These are phyloP conservation scores for Ditylenchus dipsaci DNA, from an alignment of 1,140 invertebrate genomes.

Conservation along the genomic window DNA sequence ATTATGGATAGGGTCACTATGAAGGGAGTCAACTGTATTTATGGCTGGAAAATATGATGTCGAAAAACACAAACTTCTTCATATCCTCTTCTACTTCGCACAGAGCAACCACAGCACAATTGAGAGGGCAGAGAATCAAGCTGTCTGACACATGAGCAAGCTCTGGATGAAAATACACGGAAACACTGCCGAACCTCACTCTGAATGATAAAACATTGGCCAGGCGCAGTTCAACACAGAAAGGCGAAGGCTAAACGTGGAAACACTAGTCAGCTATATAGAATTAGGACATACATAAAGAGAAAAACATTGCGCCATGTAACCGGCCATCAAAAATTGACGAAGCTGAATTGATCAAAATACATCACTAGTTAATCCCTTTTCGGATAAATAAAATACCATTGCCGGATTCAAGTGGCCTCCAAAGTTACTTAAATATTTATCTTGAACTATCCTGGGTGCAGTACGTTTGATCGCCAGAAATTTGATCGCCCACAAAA, in stretches of 20 bases:
- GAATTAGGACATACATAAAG: not conserved
- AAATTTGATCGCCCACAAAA: too few relatives aligned
- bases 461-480: too few relatives aligned
- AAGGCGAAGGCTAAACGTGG: not conserved
- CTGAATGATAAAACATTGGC: slow-evolving; percentile 20
- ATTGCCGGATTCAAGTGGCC: slow-evolving; percentile 6
- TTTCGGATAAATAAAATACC: too few relatives aligned
- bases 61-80: slow-evolving; percentile 7
- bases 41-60: too few relatives aligned
- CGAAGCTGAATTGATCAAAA: too few relatives aligned
- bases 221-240: slow-evolving; percentile 8
- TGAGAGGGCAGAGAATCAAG: slow-evolving; percentile 20
- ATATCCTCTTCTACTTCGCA: slow-evolving; percentile 20
- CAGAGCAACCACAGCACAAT: slow-evolving; percentile 28
- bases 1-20: too few relatives aligned
- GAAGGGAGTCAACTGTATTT: too few relatives aligned
- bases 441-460: slow-evolving; percentile 3
- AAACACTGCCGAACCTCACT: slow-evolving; percentile 18
- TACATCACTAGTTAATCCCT: too few relatives aligned
- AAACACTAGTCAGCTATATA: not conserved
- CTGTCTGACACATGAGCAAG: slow-evolving; percentile 22
- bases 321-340: slow-evolving; percentile 28
- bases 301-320: slow-evolving; percentile 25
- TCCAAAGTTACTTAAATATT: not conserved
- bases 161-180: slow-evolving; percentile 30